Percentiles rank a stretch among this genome's conserved stretches.
Evolutionary conservation across 2,113 vertebrate genomes (phyloP).

Genomic region (Dipodomys spectabilis): DNA sequence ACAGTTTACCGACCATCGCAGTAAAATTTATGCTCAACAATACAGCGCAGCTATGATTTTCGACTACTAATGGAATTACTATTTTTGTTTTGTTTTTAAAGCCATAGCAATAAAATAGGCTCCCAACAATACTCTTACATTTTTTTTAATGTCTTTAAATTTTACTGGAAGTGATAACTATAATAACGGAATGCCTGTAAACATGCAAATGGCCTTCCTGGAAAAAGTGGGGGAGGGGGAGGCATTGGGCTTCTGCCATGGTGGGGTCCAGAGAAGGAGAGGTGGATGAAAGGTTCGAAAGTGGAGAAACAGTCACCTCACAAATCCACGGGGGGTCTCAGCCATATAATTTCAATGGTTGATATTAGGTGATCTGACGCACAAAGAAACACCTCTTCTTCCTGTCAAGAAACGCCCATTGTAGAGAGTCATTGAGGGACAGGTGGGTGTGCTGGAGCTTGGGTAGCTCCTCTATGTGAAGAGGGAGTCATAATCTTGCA

Average conservation of each 20-base stretch:
- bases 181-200: conserved; percentile 66
- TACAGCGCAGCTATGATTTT: conserved; percentile 60
- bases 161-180: conserved; percentile 71
- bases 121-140: conserved; percentile 62
- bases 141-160: conserved; percentile 61
- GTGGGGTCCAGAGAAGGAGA: neutral
- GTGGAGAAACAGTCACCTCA: neutral
- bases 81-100: conserved; percentile 70
- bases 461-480: fast-evolving
- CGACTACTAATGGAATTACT: conserved; percentile 71
- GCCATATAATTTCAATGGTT: neutral
- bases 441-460: neutral
- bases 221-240: neutral
- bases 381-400: neutral
- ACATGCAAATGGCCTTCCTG: conserved; percentile 58
- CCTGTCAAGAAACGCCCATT: neutral
- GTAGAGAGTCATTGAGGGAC: neutral
- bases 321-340: neutral
- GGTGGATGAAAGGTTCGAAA: neutral
- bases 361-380: neutral
- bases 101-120: conserved; percentile 65
- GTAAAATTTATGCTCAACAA: conserved; percentile 61
- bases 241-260: neutral
- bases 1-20: conserved; percentile 8
- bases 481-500: neutral